Percentiles rank a stretch among this genome's conserved stretches.
phyloP scores from a whole-genome alignment of 2,888 invertebrate species.

The Villa cingulata region DNA sequence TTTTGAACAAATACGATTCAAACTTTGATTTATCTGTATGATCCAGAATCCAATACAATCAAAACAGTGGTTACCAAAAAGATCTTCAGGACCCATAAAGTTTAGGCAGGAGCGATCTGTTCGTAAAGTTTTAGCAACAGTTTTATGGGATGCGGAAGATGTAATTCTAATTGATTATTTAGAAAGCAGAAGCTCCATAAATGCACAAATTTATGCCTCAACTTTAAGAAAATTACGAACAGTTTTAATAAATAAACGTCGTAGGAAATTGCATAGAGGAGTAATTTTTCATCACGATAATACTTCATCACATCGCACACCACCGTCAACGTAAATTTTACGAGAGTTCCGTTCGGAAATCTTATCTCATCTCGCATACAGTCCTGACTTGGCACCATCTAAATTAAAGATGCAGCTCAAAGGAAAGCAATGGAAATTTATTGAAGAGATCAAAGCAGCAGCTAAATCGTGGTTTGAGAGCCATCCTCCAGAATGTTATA shows the following conservation, averaged over 20 bases:
- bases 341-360: not conserved
- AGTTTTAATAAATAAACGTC: too few species aligned
- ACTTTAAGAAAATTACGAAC: not conserved
- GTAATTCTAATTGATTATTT: not conserved
- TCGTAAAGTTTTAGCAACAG: not conserved
- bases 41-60: not conserved
- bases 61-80: too few species aligned
- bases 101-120: not conserved
- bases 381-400: not conserved
- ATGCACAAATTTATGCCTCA: not conserved
- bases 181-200: not conserved
- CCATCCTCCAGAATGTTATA: not conserved
- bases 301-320: not conserved
- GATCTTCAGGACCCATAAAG: not conserved
- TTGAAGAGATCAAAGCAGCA: too few species aligned
- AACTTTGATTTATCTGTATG: not conserved
- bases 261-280: too few species aligned
- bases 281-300: not conserved
- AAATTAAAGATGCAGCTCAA: too few species aligned
- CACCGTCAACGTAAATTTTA: not conserved
- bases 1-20: too few species aligned
- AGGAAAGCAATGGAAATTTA: too few species aligned
- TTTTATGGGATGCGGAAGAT: not conserved
- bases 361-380: not conserved
- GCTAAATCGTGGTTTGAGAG: too few species aligned